Conservation (phyloP, 2,113 vertebrate genomes). For the Coryphaenoides rupestris region DNA sequence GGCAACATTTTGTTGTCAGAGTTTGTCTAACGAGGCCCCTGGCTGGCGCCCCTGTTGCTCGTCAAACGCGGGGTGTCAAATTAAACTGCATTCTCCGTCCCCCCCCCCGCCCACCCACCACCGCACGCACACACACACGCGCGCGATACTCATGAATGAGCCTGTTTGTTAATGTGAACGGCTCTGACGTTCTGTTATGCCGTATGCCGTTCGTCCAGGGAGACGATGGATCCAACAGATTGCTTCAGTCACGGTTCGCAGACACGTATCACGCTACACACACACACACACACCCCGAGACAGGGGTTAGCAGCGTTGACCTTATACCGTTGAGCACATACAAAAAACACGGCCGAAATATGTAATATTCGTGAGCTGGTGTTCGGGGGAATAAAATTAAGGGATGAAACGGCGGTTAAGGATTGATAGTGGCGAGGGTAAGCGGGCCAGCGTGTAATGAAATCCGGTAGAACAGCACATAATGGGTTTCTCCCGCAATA, state of each 20-base stretch:
- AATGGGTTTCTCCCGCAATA: constrained; percentile 57
- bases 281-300: too few relatives aligned
- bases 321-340: too few relatives aligned
- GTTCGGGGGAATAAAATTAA: constrained; percentile 31
- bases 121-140: too few relatives aligned
- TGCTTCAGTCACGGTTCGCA: too few relatives aligned
- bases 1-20: constrained; percentile 71
- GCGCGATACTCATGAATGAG: constrained; percentile 59
- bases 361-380: constrained; percentile 21
- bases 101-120: too few relatives aligned
- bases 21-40: constrained; percentile 71
- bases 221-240: too few relatives aligned
- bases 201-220: too few relatives aligned
- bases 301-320: too few relatives aligned
- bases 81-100: too few relatives aligned
- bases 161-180: constrained; percentile 61
- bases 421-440: constrained; percentile 36
- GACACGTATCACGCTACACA: too few relatives aligned
- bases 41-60: background rate
- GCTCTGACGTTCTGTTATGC: constrained; percentile 49
- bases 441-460: constrained; percentile 54
- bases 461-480: constrained; percentile 46
- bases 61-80: too few relatives aligned
- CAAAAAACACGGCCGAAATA: constrained; percentile 17
- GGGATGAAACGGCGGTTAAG: constrained; percentile 37